Conservation (phyloP, 2,888 invertebrate genomes). For the Temnothorax rugatulus region DNA sequence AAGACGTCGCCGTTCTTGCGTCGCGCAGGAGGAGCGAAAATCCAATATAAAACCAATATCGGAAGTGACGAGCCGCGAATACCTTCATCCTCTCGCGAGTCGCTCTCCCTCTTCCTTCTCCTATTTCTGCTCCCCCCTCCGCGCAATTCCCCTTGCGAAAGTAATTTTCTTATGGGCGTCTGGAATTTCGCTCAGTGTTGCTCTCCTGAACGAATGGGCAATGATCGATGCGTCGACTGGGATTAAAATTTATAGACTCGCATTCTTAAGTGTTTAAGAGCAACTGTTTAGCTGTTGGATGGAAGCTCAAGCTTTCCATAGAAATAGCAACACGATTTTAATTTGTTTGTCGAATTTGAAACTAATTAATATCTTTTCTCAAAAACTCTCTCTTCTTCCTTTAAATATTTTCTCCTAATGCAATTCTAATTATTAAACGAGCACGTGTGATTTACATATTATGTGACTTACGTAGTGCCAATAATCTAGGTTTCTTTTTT, state of each 20-base stretch:
- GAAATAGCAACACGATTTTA: background rate
- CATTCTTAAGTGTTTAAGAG: background rate
- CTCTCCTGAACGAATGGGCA: background rate
- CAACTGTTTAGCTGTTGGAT: background rate
- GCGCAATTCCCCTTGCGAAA: slow-evolving; percentile 55
- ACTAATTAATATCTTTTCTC: background rate
- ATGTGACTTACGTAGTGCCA: background rate
- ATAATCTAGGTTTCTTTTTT: background rate
- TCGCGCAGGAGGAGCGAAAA: slow-evolving; percentile 66
- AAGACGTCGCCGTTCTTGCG: slow-evolving; percentile 43
- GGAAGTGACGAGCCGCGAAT: slow-evolving; percentile 73
- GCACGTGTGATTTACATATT: background rate
- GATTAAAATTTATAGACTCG: background rate
- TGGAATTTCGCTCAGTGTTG: slow-evolving; percentile 61
- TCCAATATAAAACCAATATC: slow-evolving; percentile 81
- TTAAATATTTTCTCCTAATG: background rate
- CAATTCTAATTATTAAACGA: background rate
- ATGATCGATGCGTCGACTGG: slow-evolving; percentile 20
- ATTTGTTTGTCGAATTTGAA: background rate
- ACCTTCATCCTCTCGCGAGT: slow-evolving; percentile 36
- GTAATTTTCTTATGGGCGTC: slow-evolving; percentile 80
- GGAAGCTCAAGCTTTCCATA: background rate
- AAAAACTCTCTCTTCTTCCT: background rate
- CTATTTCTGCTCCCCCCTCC: background rate
- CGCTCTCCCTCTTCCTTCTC: slow-evolving; percentile 18